Evolutionary conservation across 2,888 invertebrate species (phyloP).

Genomic region (Megamerina dolium): DNA sequence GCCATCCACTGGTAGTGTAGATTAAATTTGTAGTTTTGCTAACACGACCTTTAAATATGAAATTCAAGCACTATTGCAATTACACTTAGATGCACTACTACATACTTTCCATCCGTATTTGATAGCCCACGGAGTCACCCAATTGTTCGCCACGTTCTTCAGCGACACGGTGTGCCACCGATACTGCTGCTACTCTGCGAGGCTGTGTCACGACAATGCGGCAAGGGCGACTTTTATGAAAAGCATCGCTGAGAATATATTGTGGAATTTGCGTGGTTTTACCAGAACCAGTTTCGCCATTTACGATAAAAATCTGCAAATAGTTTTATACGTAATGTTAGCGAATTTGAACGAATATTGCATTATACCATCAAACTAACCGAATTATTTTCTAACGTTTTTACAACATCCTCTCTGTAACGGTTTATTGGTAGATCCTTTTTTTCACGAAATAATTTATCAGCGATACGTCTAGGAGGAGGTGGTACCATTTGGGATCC

Average conservation of each 20-base stretch:
- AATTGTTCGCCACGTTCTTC: slow-evolving; percentile 65
- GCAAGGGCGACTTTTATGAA: slow-evolving; percentile 57
- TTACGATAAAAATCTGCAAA: slow-evolving; percentile 63
- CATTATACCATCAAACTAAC: slow-evolving; percentile 22
- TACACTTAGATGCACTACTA: slow-evolving; percentile 1
- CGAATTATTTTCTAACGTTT: slow-evolving; percentile 26
- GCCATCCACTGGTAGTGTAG: slow-evolving; percentile 45
- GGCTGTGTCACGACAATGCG: slow-evolving; percentile 93
- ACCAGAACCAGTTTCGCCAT: slow-evolving; percentile 86
- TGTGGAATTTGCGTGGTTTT: slow-evolving; percentile 97
- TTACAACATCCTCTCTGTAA: slow-evolving; percentile 26
- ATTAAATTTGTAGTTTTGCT: slow-evolving; percentile 35
- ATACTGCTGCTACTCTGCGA: slow-evolving; percentile 80
- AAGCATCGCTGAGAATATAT: slow-evolving; percentile 73
- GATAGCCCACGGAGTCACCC: slow-evolving; percentile 75
- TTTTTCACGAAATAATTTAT: slow-evolving; percentile 24
- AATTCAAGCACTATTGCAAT: neutral
- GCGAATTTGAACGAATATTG: neutral
- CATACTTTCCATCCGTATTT: slow-evolving; percentile 77
- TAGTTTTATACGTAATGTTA: neutral
- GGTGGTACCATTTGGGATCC: slow-evolving; percentile 33
- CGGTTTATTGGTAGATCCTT: slow-evolving; percentile 32
- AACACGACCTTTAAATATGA: slow-evolving; percentile 30
- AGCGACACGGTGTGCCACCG: slow-evolving; percentile 78
- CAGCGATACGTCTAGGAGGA: slow-evolving; percentile 13